Percentiles rank a stretch among this genome's conserved stretches.
These are phyloP conservation scores for Chaetorhynchus papuensis DNA, from an alignment of 2,113 vertebrate species.

Conservation along the genomic window DNA sequence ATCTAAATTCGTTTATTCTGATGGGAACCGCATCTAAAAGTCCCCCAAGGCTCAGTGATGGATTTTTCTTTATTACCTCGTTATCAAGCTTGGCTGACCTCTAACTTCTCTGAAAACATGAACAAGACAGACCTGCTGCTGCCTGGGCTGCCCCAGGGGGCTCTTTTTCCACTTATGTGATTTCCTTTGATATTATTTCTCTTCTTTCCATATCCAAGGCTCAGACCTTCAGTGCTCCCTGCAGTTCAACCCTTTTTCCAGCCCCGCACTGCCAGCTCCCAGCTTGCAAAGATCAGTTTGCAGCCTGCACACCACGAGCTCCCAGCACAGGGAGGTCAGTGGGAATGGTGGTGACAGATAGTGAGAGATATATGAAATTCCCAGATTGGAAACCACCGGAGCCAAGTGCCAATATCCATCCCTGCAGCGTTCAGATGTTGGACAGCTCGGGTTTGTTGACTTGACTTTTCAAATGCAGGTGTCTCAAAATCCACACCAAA, in stretches of 20 bases:
- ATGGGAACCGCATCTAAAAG: neutral
- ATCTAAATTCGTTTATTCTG: conserved; percentile 32
- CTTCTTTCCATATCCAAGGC: conserved; percentile 32
- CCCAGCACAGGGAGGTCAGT: neutral
- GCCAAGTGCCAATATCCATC: neutral
- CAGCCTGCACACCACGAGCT: neutral
- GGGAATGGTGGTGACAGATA: neutral
- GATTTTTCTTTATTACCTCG: conserved; percentile 57
- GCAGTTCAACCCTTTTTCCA: conserved; percentile 22
- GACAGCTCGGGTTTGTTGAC: neutral
- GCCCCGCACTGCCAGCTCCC: neutral
- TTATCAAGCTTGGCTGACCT: conserved; percentile 61
- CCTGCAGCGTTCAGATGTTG: neutral
- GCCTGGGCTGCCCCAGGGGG: conserved; percentile 41
- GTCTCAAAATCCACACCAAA: neutral
- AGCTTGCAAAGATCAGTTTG: neutral
- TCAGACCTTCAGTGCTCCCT: conserved; percentile 46
- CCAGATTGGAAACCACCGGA: neutral
- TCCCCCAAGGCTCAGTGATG: conserved; percentile 35
- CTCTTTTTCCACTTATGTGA: conserved; percentile 66
- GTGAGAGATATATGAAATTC: neutral
- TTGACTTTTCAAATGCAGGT: neutral
- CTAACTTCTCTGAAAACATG: conserved; percentile 43
- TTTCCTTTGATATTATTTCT: conserved; percentile 63
- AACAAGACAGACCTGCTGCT: conserved; percentile 47